Conservation (phyloP, 64 coral and sea anemone genomes). For the Hydrozoanthus tunicans region DNA sequence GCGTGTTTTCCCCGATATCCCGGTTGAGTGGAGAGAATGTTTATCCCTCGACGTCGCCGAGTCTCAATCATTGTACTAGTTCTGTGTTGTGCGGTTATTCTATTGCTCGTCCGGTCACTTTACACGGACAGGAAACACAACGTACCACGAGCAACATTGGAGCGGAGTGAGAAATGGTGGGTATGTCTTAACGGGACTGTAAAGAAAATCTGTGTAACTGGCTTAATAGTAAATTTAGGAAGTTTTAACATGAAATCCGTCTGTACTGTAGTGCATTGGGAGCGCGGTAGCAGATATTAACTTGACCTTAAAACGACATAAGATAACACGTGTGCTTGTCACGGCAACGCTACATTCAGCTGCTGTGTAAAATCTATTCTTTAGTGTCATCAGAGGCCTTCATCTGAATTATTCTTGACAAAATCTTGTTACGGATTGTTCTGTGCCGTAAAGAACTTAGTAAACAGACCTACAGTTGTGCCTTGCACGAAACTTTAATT, state of each 20-base stretch:
- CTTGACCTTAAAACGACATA: too few species aligned
- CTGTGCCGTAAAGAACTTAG: neutral
- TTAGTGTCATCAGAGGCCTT: too few species aligned
- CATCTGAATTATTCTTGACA: too few species aligned
- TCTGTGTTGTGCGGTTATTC: neutral
- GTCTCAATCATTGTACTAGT: constrained; percentile 4
- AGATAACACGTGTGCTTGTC: too few species aligned
- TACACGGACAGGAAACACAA: neutral
- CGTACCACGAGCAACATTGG: neutral
- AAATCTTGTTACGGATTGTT: too few species aligned
- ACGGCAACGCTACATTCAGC: too few species aligned
- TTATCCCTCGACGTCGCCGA: constrained; percentile 27
- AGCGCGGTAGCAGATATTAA: too few species aligned
- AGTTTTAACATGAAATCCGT: too few species aligned
- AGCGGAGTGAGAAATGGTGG: neutral
- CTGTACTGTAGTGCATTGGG: too few species aligned
- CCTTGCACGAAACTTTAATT: neutral
- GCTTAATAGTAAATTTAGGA: too few species aligned
- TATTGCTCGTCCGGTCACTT: constrained; percentile 6
- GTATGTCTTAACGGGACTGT: neutral
- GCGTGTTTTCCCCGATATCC: neutral
- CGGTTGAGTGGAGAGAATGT: constrained; percentile 27
- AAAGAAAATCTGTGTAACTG: neutral
- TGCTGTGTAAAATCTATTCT: too few species aligned
- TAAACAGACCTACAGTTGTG: neutral